Conservation (phyloP, 2,797 vertebrate genomes). For the Artibeus jamaicensis region DNA sequence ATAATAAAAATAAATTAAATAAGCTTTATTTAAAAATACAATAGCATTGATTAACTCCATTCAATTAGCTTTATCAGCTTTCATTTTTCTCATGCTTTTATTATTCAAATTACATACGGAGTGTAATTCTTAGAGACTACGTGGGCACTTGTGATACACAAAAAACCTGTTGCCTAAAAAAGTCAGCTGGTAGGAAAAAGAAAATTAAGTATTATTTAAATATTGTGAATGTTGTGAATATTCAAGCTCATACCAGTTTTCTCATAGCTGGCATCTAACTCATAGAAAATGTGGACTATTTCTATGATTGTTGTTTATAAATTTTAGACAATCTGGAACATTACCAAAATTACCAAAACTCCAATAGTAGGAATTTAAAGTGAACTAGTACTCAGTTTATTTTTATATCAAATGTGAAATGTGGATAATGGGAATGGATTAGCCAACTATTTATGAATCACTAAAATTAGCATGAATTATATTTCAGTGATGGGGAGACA, state of each 20-base stretch:
- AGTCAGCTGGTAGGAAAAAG: not conserved
- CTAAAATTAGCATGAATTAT: not conserved
- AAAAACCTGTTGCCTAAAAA: not conserved
- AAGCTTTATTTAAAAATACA: not conserved
- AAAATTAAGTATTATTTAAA: not conserved
- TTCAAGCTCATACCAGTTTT: not conserved
- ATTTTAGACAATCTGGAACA: not conserved
- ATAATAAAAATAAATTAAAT: slow-evolving; percentile 13
- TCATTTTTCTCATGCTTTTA: not conserved
- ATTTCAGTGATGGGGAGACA: not conserved
- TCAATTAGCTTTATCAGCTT: not conserved
- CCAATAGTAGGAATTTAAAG: not conserved
- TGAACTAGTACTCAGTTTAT: not conserved
- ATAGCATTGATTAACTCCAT: not conserved
- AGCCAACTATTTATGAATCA: not conserved
- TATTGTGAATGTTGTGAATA: not conserved
- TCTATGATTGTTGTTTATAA: not conserved
- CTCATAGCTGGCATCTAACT: not conserved
- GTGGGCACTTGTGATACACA: not conserved
- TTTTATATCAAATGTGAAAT: not conserved
- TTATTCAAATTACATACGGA: not conserved
- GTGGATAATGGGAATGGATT: not conserved
- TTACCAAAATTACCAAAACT: not conserved
- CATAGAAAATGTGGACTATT: not conserved
- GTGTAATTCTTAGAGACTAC: not conserved